Percentiles rank a stretch among this genome's conserved stretches.
Conservation (phyloP, 53 echinoderm and acorn worm species). For the Mesocentrotus franciscanus region DNA sequence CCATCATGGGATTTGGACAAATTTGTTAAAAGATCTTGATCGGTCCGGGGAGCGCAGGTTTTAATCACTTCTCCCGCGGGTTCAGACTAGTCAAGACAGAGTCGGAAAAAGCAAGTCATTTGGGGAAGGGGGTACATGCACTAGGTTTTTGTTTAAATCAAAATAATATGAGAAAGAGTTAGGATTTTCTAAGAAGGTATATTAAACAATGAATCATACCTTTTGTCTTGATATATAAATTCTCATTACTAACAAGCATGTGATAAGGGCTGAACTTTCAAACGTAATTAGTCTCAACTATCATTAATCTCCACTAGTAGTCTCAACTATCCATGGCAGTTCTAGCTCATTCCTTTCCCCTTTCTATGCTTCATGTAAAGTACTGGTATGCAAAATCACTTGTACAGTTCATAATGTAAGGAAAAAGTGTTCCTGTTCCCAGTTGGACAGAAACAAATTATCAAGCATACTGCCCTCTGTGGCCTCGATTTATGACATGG, state of each 20-base stretch:
- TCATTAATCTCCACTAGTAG: neutral
- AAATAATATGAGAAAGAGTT: neutral
- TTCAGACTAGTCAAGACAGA: constrained; percentile 9
- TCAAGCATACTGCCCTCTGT: neutral
- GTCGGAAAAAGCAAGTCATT: constrained; percentile 50
- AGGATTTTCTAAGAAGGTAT: too few species aligned
- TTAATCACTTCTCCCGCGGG: constrained; percentile 46
- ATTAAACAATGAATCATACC: neutral
- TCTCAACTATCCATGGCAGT: too few species aligned
- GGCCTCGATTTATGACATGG: neutral
- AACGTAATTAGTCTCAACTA: neutral
- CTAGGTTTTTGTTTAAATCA: neutral
- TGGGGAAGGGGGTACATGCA: constrained; percentile 1
- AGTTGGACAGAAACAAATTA: neutral
- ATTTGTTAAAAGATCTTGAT: constrained; percentile 51
- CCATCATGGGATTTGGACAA: constrained; percentile 27
- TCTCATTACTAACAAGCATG: neutral
- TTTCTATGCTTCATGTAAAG: too few species aligned
- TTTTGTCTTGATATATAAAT: neutral
- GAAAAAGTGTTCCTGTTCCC: neutral
- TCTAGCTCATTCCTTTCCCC: too few species aligned
- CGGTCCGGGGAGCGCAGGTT: neutral
- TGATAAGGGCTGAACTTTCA: neutral
- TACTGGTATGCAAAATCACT: neutral
- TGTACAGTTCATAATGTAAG: neutral